Evolutionary conservation across 2,797 vertebrate genomes (phyloP), one percentile per base, ranked within the genome.

Genomic region (Antennarius maculatus): DNA sequence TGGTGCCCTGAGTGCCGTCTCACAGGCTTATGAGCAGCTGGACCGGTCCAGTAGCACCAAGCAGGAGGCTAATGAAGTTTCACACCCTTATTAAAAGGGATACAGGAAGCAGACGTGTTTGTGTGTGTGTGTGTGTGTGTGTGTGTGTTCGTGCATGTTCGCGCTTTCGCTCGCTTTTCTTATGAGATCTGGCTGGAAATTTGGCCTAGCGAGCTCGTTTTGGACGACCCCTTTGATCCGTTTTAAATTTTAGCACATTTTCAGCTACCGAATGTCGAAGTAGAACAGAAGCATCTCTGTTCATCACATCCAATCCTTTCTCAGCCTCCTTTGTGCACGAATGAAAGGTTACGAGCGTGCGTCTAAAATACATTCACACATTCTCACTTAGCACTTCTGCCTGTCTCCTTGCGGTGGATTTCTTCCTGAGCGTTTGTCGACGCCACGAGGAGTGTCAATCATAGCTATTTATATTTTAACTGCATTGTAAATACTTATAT

Each of bases 61-160:
- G 72, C 54, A 77, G 66, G 52, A 73, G 55, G 69, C 63, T 91
- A 86, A 88, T 85, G 77, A 78, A 75, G 82, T 83, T 85, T 86
- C 75, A 80, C 79, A 83, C 80, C 72, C 54, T 59, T 59, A 53
- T 79, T 64, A 59, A 54, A 66, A 48, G 61, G 15, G 56, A 87
- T 80, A 67, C 73, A 81, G 77, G 82, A 84, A 85, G 83, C 73
- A 16, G 61, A 74, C 54, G 67, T 34, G 12, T 47, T 18, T 49
- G 37, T 4, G 7, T 66, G 48, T 55, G 55, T 17, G 52, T 64
- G 66, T 76, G 48, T 39, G 37, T 39, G 7, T 11, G 37, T 39
- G 37, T 11, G 31, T 34, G 29, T 31, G 29, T 31, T 3, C 7
- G 29, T 31, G 29, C 29, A 31, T 7, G 31, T 34, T 8, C 31